These are phyloP conservation scores for Suillia variegata DNA, from an alignment of 2,888 invertebrate species.

Conservation along the genomic window DNA sequence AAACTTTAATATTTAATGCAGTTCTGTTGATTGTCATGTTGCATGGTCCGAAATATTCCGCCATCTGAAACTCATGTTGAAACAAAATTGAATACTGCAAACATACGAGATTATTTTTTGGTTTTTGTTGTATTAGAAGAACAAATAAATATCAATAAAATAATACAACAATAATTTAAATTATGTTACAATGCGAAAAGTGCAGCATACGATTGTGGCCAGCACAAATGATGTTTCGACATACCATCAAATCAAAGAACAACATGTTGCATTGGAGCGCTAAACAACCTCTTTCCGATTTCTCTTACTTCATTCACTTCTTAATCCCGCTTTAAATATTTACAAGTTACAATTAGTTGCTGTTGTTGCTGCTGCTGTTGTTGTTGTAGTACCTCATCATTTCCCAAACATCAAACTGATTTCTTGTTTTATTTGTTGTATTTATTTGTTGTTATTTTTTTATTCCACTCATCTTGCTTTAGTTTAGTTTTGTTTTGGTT, in stretches of 20 bases:
- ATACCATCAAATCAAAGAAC: too few species aligned
- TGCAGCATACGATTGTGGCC: too few species aligned
- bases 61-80: not conserved
- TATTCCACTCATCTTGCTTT: not conserved
- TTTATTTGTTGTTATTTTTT: conserved; percentile 8
- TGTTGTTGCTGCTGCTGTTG: not conserved
- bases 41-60: too few species aligned
- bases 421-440: conserved; percentile 2
- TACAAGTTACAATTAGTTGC: not conserved
- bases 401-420: not conserved
- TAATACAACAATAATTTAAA: too few species aligned
- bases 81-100: not conserved
- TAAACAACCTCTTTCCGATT: too few species aligned
- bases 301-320: too few species aligned
- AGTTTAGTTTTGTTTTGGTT: not conserved
- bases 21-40: too few species aligned
- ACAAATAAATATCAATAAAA: too few species aligned
- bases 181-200: too few species aligned
- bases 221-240: too few species aligned
- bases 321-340: not conserved
- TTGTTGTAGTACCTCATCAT: not conserved
- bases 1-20: too few species aligned
- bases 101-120: not conserved
- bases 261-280: not conserved
- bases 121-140: too few species aligned